Evolutionary conservation across 1,140 invertebrate species (phyloP), one percentile per base, ranked within the genome.

Genomic region (Neodiprion fabricii): DNA sequence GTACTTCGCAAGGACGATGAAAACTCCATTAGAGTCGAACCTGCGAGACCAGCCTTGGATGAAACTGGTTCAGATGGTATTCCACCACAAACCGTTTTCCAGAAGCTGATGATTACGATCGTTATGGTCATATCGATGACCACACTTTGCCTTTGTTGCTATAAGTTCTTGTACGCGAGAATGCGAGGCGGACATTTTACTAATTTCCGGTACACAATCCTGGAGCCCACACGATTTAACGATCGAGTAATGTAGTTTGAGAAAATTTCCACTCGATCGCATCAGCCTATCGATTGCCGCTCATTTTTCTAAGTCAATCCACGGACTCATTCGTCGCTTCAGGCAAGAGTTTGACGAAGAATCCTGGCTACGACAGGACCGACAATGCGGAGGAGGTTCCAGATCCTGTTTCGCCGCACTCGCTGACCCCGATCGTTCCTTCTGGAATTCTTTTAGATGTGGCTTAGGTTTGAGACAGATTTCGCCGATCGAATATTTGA

Each of bases 131-230:
- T 61, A 14, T 61, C 53, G 53, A 61, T 61, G 53, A 61, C 53
- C 11, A 61, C 53, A 9, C 53, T 61, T 17, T 61, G 53, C 53
- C 53, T 61, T 61, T 61, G 53, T 61, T 61, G 53, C 53, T 61
- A 61, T 61, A 61, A 61, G 9, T 61, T 61, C 53, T 61, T 61
- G n/a, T 61, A 61, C 53, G 53, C 11, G 53, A 61, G 53, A 61
- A 61, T 61, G 53, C 11, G 53, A 17, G 53, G 53, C 53, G 53
- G 53, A 61, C 53, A 61, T 61, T 61, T 61, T 61, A 61, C 53
- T 17, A 61, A 61, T 61, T 61, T 61, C n/a, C 53, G 53, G 53
- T 61, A 61, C n/a, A 61, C 11, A 61, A 14, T 61, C 53, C 11
- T 17, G 53, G 53, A 61, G 53, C 11, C 53, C n/a, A 61, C n/a